Evolutionary conservation across 2,113 vertebrate genomes (phyloP).

Genomic region (Origma solitaria): DNA sequence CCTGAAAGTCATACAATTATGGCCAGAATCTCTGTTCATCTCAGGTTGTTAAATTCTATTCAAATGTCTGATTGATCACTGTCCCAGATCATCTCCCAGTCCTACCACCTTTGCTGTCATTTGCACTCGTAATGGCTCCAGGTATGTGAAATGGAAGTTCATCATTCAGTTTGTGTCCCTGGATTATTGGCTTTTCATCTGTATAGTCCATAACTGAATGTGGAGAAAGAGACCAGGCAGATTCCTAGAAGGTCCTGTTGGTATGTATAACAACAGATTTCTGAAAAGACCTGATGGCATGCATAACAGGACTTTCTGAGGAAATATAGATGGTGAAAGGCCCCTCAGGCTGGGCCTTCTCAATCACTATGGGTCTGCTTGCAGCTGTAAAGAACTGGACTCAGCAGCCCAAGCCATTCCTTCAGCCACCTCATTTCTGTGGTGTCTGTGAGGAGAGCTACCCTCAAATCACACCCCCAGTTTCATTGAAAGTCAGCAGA

Average conservation of each 20-base stretch:
- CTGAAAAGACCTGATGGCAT: neutral
- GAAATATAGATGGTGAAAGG: neutral
- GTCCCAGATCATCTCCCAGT: neutral
- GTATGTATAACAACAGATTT: neutral
- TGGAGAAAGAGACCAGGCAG: neutral
- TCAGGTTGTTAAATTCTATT: neutral
- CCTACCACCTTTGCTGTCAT: fast-evolving
- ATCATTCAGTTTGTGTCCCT: neutral
- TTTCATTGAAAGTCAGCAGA: neutral
- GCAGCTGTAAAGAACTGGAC: neutral
- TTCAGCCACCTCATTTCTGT: neutral
- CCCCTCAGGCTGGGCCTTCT: neutral
- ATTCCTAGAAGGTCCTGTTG: neutral
- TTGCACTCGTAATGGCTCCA: neutral
- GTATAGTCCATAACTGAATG: neutral
- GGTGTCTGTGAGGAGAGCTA: neutral
- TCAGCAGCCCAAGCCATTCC: neutral
- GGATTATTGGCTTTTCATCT: neutral
- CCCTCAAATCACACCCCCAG: neutral
- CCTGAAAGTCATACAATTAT: neutral
- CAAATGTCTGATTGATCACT: neutral
- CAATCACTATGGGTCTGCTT: neutral
- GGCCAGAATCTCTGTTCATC: neutral
- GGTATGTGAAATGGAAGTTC: neutral
- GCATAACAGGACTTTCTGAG: neutral